Evolutionary conservation across 2,888 invertebrate genomes (phyloP), one percentile per base, ranked within the genome.

Genomic region (Sipunculus nudus): DNA sequence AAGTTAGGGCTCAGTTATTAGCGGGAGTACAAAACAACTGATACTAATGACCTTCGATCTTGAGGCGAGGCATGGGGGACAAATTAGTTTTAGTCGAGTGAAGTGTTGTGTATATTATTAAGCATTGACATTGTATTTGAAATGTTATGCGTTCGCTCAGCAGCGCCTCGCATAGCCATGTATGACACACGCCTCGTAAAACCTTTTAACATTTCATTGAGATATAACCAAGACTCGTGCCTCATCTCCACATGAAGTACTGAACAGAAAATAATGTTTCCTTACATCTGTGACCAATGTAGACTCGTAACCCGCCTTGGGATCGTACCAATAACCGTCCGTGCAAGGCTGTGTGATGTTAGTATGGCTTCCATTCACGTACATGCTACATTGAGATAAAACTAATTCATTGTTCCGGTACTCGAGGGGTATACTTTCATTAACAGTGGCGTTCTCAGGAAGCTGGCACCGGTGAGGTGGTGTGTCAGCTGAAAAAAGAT

Each of bases 311-410:
- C 52, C 53, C 4, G 52, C 41, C 4, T 6, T 47, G 13, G 52
- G 58, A 39, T 58, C 58, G 26, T 55, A 58, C 53, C 53, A 50
- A 29, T 58, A 58, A 13, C 58, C 58, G 29, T 53, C 4, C 29
- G 16, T 19, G 26, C 58, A 58, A 4, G 35, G 39, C 29, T 10
- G 19, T 6, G 57, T 56, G 13, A 32, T 32, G 25, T 56, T 56
- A 8, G 21, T 31, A 6, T 8, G n/a, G 26, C 29, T 19, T 5
- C 8, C 5, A n/a, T 54, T 52, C 6, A 31, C 31, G 25, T 50
- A 54, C 35, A 32, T 45, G 21, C 8, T 28, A 23, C 48, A 54
- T 28, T 13, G 16, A 19, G 5, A 16, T 6, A n/a, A n/a, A 16
- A 8, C 23, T 29, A 29, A 10, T 16, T 21, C 38, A 6, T 54